phyloP scores from a whole-genome alignment of 1,140 invertebrate genomes.

The Nephila pilipes region DNA sequence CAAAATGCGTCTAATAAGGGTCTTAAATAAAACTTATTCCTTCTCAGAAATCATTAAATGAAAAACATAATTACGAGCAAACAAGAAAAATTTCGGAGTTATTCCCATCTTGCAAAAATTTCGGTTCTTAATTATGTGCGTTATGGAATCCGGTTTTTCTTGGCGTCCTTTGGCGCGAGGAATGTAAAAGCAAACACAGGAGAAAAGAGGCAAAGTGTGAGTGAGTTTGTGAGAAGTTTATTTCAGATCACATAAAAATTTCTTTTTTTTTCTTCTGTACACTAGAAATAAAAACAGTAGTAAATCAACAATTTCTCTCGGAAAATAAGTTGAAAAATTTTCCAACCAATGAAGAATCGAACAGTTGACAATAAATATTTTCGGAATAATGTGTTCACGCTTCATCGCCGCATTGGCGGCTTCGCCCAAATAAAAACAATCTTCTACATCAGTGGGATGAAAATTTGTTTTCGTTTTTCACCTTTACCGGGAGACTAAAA shows the following conservation, averaged over 20 bases:
- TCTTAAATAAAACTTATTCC: too few relatives aligned
- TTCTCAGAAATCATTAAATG: too few relatives aligned
- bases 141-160: too few relatives aligned
- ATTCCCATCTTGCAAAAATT: too few relatives aligned
- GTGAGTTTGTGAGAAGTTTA: constrained; percentile 71
- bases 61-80: too few relatives aligned
- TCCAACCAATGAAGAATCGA: constrained; percentile 15
- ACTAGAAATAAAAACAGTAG: constrained; percentile 71
- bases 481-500: constrained; percentile 54
- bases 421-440: constrained; percentile 36
- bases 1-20: too few relatives aligned
- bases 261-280: constrained; percentile 49
- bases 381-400: not conserved
- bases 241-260: constrained; percentile 73
- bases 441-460: not conserved
- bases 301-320: constrained; percentile 67
- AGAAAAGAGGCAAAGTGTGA: not conserved
- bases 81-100: too few relatives aligned
- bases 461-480: constrained; percentile 14
- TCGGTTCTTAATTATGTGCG: too few relatives aligned
- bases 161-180: too few relatives aligned
- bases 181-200: not conserved
- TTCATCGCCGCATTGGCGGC: not conserved
- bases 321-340: not conserved
- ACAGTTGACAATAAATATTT: constrained; percentile 49